These are phyloP conservation scores for Etia nguti DNA, from an alignment of 2,113 vertebrate species.

Conservation along the genomic window DNA sequence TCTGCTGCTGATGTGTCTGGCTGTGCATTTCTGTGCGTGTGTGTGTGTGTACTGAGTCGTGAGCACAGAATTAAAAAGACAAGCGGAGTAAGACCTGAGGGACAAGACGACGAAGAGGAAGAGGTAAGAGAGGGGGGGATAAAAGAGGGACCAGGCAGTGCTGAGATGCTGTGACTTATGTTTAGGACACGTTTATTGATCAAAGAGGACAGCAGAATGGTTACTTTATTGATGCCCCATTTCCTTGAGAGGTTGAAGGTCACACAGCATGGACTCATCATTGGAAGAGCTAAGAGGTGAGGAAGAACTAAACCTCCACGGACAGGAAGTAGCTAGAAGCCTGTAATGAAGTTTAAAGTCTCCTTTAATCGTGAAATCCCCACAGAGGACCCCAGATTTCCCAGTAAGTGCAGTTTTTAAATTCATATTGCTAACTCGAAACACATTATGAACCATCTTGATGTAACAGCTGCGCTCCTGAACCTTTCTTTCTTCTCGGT, in stretches of 20 bases:
- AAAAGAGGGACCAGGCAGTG: not conserved
- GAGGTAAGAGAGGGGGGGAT: not conserved
- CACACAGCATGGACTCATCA: not conserved
- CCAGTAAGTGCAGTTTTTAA: not conserved
- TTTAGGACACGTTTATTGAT: not conserved
- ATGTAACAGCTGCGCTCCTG: not conserved
- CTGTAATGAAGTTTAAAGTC: not conserved
- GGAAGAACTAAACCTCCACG: not conserved
- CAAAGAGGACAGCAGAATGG: conserved; percentile 3
- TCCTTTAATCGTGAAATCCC: not conserved
- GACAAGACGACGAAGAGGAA: not conserved
- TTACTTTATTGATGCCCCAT: not conserved
- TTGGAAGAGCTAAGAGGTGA: not conserved
- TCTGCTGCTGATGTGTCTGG: not conserved
- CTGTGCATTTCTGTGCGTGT: not conserved
- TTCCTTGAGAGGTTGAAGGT: conserved; percentile 30
- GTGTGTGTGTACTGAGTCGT: not conserved
- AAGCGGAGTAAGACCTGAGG: not conserved
- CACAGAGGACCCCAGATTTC: not conserved
- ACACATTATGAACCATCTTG: not conserved
- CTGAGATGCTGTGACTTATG: not conserved
- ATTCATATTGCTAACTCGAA: not conserved
- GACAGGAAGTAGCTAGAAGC: not conserved
- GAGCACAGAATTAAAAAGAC: not conserved
- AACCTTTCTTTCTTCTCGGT: not conserved